Percentiles rank a stretch among this genome's conserved stretches.
Evolutionary conservation across 2,888 invertebrate genomes (phyloP).

Genomic region (Chirona hameri): DNA sequence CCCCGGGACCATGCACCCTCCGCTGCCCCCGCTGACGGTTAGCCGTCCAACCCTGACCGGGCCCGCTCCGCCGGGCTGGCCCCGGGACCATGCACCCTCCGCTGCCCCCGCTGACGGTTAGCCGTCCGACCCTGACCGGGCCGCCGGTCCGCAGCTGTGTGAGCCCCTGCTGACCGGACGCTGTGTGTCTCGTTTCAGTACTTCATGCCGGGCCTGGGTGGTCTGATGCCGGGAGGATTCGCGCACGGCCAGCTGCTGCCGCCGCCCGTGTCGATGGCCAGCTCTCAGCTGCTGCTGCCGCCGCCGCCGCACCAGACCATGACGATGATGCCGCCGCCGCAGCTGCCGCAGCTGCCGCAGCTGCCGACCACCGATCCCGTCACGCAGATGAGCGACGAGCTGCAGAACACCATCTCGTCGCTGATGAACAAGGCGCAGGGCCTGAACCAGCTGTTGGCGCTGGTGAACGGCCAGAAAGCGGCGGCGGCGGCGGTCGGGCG

Average conservation of each 20-base stretch:
- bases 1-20: too few relatives aligned
- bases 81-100: too few relatives aligned
- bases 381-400: constrained; percentile 41
- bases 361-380: background rate
- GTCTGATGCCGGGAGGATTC: background rate
- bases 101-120: too few relatives aligned
- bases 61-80: too few relatives aligned
- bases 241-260: constrained; percentile 10
- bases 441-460: constrained; percentile 45
- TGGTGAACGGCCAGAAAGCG: constrained; percentile 38
- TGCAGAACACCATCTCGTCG: constrained; percentile 46
- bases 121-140: too few relatives aligned
- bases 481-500: constrained; percentile 43
- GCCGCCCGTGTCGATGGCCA: background rate
- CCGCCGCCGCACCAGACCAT: background rate
- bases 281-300: background rate
- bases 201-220: background rate
- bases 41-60: too few relatives aligned
- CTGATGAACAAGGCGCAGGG: constrained; percentile 46
- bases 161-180: background rate
- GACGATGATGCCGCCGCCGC: constrained; percentile 33
- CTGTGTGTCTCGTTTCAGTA: background rate
- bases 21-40: too few relatives aligned
- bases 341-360: background rate
- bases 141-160: background rate